Evolutionary conservation across 2,888 invertebrate species (phyloP).

Genomic region (Ecliptopera silaceata): DNA sequence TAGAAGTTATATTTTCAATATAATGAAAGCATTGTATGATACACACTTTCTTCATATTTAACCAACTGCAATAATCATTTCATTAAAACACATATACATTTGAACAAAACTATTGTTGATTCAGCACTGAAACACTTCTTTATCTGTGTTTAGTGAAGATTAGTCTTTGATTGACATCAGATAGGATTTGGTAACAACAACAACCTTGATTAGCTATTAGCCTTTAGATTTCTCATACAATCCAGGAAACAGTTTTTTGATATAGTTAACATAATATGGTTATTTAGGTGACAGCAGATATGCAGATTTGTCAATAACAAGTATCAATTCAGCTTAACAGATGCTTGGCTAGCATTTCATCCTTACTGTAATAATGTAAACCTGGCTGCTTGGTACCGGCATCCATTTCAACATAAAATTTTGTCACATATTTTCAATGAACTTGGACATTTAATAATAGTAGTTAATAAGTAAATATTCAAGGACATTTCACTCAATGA

Average conservation of each 20-base stretch:
- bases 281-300: background rate
- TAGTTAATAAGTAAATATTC: background rate
- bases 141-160: background rate
- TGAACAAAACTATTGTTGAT: slow-evolving; percentile 5
- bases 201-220: background rate
- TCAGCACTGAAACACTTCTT: background rate
- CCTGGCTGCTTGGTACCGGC: background rate
- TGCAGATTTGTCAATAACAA: background rate
- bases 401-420: background rate
- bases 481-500: background rate
- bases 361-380: background rate
- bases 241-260: background rate
- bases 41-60: slow-evolving; percentile 3
- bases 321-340: background rate
- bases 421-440: background rate
- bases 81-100: slow-evolving; percentile 14
- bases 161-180: background rate
- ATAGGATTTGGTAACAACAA: background rate
- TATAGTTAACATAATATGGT: background rate
- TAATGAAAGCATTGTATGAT: background rate
- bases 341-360: background rate
- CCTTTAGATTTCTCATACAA: no score
- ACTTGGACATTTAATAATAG: background rate
- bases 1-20: background rate
- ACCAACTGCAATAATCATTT: slow-evolving; percentile 9